Evolutionary conservation across 2,888 invertebrate species (phyloP), one percentile per base, ranked within the genome.

Genomic region (Apoderus coryli): DNA sequence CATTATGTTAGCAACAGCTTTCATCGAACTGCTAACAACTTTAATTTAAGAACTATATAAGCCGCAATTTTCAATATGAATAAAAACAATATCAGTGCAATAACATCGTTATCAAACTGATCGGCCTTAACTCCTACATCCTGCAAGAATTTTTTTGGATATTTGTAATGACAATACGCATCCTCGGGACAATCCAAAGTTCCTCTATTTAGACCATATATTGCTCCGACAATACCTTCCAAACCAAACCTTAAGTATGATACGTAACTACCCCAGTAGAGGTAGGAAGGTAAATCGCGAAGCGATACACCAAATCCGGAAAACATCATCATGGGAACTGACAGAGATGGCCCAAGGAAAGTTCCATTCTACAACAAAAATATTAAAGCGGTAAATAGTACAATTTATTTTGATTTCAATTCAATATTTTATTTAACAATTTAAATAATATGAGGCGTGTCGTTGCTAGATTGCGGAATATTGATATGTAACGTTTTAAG

Each of bases 321-420:
- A 54, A 93, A 93, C 78, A 93, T 82, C 77, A 95, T 85, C 68
- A 93, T 78, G 0, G 93, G 92, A 15, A 93, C 89, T 3, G 82
- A 77, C 7, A 90, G 61, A 1, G 89, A 80, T 1, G 93, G 93
- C 0, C 90, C 93, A 43, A 92, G 60, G 61, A 93, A 95, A 3
- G 93, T 92, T 4, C 93, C 92, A 51, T 90, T 90, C 89, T 90
- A 57, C 25, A 57, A 57, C 42, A 34, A 35, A 36, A 35, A 25
- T n/a, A n/a, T n/a, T n/a, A n/a, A n/a, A n/a, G n/a, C n/a, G n/a
- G n/a, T n/a, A n/a, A n/a, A n/a, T n/a, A n/a, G n/a, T n/a, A n/a
- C n/a, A n/a, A n/a, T n/a, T n/a, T n/a, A n/a, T n/a, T n/a, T n/a
- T n/a, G n/a, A n/a, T n/a, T n/a, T n/a, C n/a, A n/a, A n/a, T n/a